Evolutionary conservation across 2,113 vertebrate species (phyloP).

Genomic region (Perognathus longimembris): DNA sequence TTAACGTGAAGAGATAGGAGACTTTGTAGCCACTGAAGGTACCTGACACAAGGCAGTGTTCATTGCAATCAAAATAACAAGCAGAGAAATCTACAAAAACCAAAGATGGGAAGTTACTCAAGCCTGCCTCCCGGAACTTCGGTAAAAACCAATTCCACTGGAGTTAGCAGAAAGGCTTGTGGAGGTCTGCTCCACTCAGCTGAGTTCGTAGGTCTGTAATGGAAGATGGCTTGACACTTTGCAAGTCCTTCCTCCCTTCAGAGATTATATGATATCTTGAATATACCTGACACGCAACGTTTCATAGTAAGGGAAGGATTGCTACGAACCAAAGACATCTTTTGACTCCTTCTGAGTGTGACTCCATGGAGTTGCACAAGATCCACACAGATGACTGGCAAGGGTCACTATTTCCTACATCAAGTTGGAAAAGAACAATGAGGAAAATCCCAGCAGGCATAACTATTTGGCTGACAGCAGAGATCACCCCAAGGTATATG

Average conservation of each 20-base stretch:
- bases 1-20: slow-evolving; percentile 30
- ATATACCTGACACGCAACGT: background rate
- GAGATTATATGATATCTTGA: background rate
- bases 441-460: background rate
- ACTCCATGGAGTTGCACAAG: background rate
- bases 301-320: background rate
- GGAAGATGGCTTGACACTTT: background rate
- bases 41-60: background rate
- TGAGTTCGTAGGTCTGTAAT: background rate
- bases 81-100: slow-evolving; percentile 41
- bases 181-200: background rate
- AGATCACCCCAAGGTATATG: background rate
- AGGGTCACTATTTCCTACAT: background rate
- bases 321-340: slow-evolving; percentile 64
- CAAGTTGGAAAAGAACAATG: background rate
- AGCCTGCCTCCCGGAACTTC: background rate
- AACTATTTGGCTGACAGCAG: background rate
- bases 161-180: background rate
- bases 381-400: background rate
- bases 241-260: slow-evolving; percentile 1
- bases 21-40: background rate
- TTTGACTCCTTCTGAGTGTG: slow-evolving; percentile 38
- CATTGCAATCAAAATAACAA: slow-evolving; percentile 27
- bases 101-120: slow-evolving; percentile 46
- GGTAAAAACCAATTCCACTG: background rate